A percentile compares a stretch with the other conserved stretches of the same genome.
phyloP scores from a whole-genome alignment of 1,140 invertebrate genomes.

The Delia radicum region DNA sequence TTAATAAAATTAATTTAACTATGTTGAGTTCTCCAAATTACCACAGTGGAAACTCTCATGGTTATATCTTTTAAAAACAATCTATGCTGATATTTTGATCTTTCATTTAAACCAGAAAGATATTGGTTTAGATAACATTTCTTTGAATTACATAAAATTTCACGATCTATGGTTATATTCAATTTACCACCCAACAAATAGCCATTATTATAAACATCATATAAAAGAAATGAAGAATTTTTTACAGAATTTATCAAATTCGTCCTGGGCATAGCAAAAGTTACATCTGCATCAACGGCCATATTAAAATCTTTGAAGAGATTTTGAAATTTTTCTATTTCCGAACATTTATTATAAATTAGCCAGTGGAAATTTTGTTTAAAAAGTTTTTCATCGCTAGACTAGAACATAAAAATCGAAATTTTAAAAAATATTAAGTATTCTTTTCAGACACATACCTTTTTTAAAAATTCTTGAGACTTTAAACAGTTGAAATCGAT shows the following conservation, averaged over 20 bases:
- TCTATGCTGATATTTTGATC: slow-evolving; percentile 27
- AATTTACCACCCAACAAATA: slow-evolving; percentile 27
- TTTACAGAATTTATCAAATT: not conserved
- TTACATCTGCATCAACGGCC: slow-evolving; percentile 25
- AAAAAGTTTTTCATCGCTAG: slow-evolving; percentile 6
- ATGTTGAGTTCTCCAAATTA: slow-evolving; percentile 3
- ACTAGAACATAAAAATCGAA: not conserved
- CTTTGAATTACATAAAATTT: not conserved
- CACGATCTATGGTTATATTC: slow-evolving; percentile 29
- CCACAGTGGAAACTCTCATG: slow-evolving; percentile 26
- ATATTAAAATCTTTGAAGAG: slow-evolving; percentile 24
- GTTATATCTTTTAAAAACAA: slow-evolving; percentile 25
- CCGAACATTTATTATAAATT: slow-evolving; percentile 20
- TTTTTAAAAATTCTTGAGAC: slow-evolving; percentile 15
- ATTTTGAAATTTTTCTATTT: slow-evolving; percentile 5
- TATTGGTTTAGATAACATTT: slow-evolving; percentile 7
- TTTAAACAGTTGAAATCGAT: slow-evolving; percentile 27
- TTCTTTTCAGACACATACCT: not conserved
- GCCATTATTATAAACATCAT: slow-evolving; percentile 34
- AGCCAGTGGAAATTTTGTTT: slow-evolving; percentile 27
- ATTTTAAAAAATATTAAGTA: not conserved
- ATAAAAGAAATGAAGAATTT: not conserved
- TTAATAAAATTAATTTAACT: not conserved
- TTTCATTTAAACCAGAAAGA: slow-evolving; percentile 14
- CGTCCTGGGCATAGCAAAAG: slow-evolving; percentile 27